Base-by-base conservation (phyloP, 2,797 vertebrate genomes). In the Clarias platycephalus region DNA sequence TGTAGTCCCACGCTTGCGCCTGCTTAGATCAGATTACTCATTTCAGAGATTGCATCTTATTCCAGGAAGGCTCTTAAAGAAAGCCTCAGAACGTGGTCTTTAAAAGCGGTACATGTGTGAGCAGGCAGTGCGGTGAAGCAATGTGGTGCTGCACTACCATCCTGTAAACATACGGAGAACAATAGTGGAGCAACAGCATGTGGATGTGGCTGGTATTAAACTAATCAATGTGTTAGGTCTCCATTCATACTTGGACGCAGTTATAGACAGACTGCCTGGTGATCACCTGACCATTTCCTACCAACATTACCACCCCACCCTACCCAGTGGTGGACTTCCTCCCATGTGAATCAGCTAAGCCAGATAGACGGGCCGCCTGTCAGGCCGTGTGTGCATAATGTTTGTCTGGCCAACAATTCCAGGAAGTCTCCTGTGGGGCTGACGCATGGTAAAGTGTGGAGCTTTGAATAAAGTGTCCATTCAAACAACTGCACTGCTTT, bases 271-370 rank as follows among this genome's bases (percentile, higher is more conserved):
- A 66, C 22, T 64, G 40, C 15, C 44, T 66, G 68, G 40, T 57
- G 37, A 67, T 79, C 74, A 85, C 63, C 31, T 86, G 82, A 84
- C 79, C 79, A 10, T 60, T 31, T 66, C 79, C 80, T 68, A 78
- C 68, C 78, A 60, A 34, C 75, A 78, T 24, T 57, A 66, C 13
- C 16, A 63, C 57, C 22, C 64, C 74, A 81, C 63, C 80, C 68
- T 75, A 40, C 20, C 86, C 82, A 22, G 66, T 71, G 82, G 84
- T 86, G 77, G 34, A 85, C 87, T 86, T 86, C 87, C 84, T 87
- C 86, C 88, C 90, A 86, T 92, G 92, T 90, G 92, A 92, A 91
- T 88, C 84, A 28, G 84, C 86, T 90, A 90, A 92, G 92, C 90
- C 90, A 90, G 89, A 88, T 87, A 90, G 83, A 88, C 89, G 63